Percentiles rank a stretch among this genome's conserved stretches.
Evolutionary conservation across 2,113 vertebrate genomes (phyloP).

Genomic region (Dendrocopos noguchii): DNA sequence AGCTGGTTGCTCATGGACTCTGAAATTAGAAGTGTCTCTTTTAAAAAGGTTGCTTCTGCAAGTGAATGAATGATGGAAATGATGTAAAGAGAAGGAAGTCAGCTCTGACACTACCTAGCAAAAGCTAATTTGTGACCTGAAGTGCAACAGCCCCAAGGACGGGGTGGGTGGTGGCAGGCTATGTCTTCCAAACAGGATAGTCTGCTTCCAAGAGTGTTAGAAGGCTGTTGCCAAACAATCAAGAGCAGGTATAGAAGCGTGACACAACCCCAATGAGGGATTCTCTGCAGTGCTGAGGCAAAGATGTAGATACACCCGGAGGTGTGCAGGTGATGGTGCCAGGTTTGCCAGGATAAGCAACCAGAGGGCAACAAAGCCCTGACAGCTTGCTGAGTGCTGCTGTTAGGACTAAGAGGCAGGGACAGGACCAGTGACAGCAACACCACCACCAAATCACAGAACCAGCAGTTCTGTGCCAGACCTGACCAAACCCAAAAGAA

Average conservation of each 20-base stretch:
- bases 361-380: neutral
- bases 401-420: neutral
- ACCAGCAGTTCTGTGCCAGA: neutral
- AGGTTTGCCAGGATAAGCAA: neutral
- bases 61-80: neutral
- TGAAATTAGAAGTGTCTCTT: neutral
- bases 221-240: neutral
- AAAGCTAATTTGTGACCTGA: neutral
- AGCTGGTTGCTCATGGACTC: neutral
- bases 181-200: neutral
- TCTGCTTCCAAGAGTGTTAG: neutral
- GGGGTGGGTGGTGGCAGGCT: rapidly evolving
- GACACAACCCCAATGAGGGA: too few species aligned
- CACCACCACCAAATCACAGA: neutral
- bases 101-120: neutral
- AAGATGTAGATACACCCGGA: neutral
- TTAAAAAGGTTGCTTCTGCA: neutral
- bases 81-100: neutral
- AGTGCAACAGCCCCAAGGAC: rapidly evolving
- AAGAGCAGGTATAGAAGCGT: neutral
- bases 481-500: neutral
- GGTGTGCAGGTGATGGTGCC: neutral
- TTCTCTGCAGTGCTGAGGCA: neutral
- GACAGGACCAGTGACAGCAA: too few species aligned
- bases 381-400: neutral